Conservation (phyloP, 1,140 invertebrate species). For the Periplaneta americana region DNA sequence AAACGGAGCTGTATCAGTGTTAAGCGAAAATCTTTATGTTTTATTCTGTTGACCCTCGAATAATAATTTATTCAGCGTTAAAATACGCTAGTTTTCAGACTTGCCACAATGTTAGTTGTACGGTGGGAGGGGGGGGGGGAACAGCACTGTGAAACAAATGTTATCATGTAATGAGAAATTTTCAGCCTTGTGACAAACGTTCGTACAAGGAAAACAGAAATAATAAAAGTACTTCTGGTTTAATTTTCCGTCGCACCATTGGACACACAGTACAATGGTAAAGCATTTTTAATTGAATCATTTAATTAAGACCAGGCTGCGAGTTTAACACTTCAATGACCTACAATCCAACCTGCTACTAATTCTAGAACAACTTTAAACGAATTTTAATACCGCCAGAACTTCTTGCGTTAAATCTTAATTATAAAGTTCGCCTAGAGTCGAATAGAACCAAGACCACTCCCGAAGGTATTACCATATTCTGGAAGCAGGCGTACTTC, state of each 20-base stretch:
- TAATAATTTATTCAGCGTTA: too few species aligned
- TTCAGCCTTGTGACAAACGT: neutral
- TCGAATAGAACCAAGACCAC: neutral
- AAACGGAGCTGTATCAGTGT: too few species aligned
- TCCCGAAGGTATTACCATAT: neutral
- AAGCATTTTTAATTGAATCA: neutral
- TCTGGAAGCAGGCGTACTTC: neutral
- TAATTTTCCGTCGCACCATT: neutral
- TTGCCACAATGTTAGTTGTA: too few species aligned
- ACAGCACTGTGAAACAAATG: too few species aligned
- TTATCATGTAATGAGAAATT: neutral
- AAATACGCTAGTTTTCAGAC: too few species aligned
- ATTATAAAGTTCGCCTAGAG: neutral
- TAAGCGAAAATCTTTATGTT: too few species aligned
- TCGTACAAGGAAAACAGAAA: neutral
- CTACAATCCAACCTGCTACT: neutral
- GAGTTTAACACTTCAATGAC: neutral
- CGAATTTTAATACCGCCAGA: neutral
- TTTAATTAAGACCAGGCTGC: neutral
- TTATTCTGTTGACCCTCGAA: too few species aligned
- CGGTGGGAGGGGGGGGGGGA: too few species aligned
- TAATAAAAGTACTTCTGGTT: neutral
- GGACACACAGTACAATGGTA: neutral
- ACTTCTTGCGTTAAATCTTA: neutral
- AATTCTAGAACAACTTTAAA: neutral